Evolutionary conservation across 2,113 vertebrate genomes (phyloP), one percentile per base, ranked within the genome.

Genomic region (Athene cunicularia): DNA sequence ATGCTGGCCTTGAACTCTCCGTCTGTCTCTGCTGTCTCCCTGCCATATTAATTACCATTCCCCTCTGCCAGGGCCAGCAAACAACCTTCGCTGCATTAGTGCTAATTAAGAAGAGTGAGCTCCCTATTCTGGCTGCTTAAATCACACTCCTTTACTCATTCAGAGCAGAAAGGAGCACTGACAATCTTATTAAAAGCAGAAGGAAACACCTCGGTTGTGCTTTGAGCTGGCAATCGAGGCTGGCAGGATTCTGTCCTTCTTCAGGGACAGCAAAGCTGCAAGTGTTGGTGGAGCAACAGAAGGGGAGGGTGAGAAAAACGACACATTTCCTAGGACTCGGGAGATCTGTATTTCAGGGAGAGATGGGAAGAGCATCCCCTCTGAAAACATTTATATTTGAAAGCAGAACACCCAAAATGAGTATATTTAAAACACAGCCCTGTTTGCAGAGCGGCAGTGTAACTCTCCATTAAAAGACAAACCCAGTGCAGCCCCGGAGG

Each of bases 1-100:
- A 94, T 77, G 30, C 97, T 35, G 73, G 97, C 97, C 98, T 97
- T 98, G 98, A 98, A 97, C 98, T 97, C 96, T 75, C 98, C 66
- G 92, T 97, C 98, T 98, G 97, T 88, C 96, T 96, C 93, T 53
- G 73, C 93, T 94, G 90, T 89, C 96, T 96, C 80, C 90, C 92
- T 97, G 97, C 98, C 97, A 94, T 97, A 97, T 98, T 98, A 98
- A 98, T 98, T 98, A 97, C 97, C 92, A 95, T 97, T 97, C 95
- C 94, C 88, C 96, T 98, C 96, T 94, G 96, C 95, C 96, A 95
- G 94, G 82, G 97, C 94, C 97, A 96, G 95, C 95, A 98, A 97
- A 97, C 98, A 98, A 96, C 96, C 96, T 95, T 55, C 56, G 81
- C 96, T 97, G 97, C 98, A 98, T 98, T 98, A 98, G 96, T 52